Evolutionary conservation across 2,797 vertebrate species (phyloP), one percentile per base, ranked within the genome.

Genomic region (Antennarius maculatus): DNA sequence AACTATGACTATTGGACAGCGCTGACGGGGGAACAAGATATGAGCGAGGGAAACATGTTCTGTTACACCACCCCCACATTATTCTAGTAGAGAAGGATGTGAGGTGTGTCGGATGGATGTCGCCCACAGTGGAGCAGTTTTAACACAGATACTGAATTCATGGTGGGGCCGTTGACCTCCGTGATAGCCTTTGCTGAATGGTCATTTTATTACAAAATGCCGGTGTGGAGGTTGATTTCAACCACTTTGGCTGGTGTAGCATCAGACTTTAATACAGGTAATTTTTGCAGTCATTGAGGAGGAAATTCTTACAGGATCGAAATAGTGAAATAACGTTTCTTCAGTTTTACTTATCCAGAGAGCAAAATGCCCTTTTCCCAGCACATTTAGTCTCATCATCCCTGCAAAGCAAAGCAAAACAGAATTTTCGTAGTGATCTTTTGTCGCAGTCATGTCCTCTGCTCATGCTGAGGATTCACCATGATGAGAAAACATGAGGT

Each of bases 21-120:
- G 42, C 74, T 15, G 28, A 51, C n/a, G 56, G 74, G 77, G 69
- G 66, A 67, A 81, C 79, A 83, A 80, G 84, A 72, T 48, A 76
- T 76, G 70, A 84, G 74, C 23, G 69, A 7, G 70, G 68, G 66
- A 46, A 66, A 61, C 82, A 54, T 82, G 79, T 83, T 78, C 81
- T 82, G 81, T 86, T 83, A 82, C 73, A 58, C 68, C 68, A 29
- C 73, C 69, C 74, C 74, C 71, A 54, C 70, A 0, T 54, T 76
- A 53, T 52, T 74, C 77, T 76, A 79, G 39, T 52, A 59, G 76
- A 76, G 71, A 23, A 66, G 74, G 81, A 77, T 47, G 77, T 76
- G 80, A 85, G 87, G 70, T 83, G 83, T 86, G 83, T 86, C 80
- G 54, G 76, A 77, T 79, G 61, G 3, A 59, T 17, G 78, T 54